These are phyloP conservation scores for Planococcus citri DNA, from an alignment of 1,140 invertebrate genomes.

Conservation along the genomic window DNA sequence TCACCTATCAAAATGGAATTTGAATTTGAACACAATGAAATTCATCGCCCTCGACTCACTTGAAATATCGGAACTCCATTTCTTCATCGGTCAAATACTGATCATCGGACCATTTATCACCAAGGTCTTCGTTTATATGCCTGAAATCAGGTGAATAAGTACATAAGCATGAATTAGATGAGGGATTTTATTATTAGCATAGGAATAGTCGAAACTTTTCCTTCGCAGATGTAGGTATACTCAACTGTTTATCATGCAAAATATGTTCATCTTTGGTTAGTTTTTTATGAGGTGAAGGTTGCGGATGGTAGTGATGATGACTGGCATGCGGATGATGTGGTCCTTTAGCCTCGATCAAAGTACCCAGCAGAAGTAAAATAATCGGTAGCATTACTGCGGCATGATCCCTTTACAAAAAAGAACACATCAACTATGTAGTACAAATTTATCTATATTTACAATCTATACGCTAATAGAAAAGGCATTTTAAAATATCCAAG, in stretches of 20 bases:
- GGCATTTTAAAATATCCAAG: no score
- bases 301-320: constrained; percentile 44
- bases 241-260: constrained; percentile 54
- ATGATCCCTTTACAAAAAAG: background rate
- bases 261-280: constrained; percentile 50
- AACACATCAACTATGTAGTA: background rate
- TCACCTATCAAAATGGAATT: background rate
- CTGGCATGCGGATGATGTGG: constrained; percentile 58
- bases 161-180: no score
- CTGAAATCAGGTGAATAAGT: constrained; percentile 35
- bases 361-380: constrained; percentile 18
- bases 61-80: constrained; percentile 54
- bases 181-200: no score
- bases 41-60: constrained; percentile 34
- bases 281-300: constrained; percentile 37
- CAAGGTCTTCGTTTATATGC: constrained; percentile 60
- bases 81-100: constrained; percentile 57
- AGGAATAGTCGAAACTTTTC: no score
- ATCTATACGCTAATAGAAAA: background rate
- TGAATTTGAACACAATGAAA: background rate
- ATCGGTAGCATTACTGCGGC: background rate
- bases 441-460: background rate
- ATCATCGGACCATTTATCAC: constrained; percentile 37
- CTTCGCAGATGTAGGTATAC: no score
- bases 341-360: constrained; percentile 38